Conservation (phyloP, 2,113 vertebrate genomes). For the Nyctibius bracteatus region DNA sequence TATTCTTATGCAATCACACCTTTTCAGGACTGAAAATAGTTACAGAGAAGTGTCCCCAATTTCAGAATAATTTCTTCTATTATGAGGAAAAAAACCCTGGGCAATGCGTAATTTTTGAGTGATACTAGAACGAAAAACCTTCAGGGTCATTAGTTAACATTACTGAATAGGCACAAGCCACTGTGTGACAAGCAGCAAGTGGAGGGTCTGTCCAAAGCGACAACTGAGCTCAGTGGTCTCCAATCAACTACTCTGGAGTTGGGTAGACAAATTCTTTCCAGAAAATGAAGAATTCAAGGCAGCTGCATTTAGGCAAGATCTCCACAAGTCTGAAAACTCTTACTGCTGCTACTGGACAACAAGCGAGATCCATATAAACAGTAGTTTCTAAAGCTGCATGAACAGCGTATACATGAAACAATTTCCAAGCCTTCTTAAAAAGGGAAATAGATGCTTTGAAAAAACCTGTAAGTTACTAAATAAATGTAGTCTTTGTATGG, state of each 20-base stretch:
- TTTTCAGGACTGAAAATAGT: not conserved
- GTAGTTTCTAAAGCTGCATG: not conserved
- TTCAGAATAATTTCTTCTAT: not conserved
- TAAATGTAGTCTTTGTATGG: not conserved
- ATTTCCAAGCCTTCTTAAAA: not conserved
- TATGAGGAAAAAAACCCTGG: not conserved
- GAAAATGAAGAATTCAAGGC: not conserved
- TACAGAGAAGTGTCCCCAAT: not conserved
- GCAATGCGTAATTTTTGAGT: not conserved
- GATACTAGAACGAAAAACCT: not conserved
- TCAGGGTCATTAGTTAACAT: no score
- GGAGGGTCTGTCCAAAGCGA: not conserved
- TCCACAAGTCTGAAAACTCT: not conserved
- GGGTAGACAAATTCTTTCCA: not conserved
- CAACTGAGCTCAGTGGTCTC: not conserved
- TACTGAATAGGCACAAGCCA: not conserved
- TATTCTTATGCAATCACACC: not conserved
- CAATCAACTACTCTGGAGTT: rapidly evolving
- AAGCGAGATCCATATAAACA: not conserved
- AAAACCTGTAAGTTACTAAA: not conserved
- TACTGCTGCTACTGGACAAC: not conserved
- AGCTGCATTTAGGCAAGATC: not conserved
- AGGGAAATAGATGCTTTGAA: not conserved
- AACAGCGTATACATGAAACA: not conserved
- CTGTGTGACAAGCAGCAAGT: rapidly evolving